phyloP scores from a whole-genome alignment of 2,113 vertebrate species.

The Lycocorax pyrrhopterus region DNA sequence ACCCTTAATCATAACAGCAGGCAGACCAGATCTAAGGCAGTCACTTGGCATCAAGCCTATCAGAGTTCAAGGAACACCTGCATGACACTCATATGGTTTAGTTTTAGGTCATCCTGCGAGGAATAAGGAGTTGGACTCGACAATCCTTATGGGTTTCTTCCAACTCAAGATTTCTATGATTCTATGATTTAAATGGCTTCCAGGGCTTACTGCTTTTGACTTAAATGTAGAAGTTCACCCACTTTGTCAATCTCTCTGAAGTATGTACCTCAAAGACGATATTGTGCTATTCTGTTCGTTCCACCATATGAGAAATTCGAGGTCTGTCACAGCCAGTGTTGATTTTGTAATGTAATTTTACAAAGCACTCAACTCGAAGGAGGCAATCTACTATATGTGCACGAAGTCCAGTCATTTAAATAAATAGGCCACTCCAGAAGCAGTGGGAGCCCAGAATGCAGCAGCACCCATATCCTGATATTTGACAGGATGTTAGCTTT shows the following conservation, averaged over 20 bases:
- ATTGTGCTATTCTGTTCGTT: background rate
- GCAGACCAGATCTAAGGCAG: background rate
- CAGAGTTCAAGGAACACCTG: background rate
- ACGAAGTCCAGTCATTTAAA: background rate
- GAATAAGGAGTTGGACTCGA: background rate
- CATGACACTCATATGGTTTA: background rate
- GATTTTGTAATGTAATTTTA: background rate
- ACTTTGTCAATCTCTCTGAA: background rate
- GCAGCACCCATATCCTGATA: background rate
- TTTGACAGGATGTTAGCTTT: background rate
- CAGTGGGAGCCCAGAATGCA: background rate
- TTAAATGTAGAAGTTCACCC: background rate
- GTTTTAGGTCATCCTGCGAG: fast-evolving
- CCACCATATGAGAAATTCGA: background rate
- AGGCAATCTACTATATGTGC: background rate
- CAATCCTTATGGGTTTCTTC: background rate
- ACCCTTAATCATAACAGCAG: background rate
- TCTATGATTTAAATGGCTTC: background rate
- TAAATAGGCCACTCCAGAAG: background rate
- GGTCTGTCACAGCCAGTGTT: background rate
- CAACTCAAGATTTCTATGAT: background rate
- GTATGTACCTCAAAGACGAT: background rate
- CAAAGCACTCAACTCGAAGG: background rate
- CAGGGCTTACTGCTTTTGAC: background rate
- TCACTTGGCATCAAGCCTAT: background rate